Base-by-base conservation (phyloP, 2,113 vertebrate species). In the Galbula dea region DNA sequence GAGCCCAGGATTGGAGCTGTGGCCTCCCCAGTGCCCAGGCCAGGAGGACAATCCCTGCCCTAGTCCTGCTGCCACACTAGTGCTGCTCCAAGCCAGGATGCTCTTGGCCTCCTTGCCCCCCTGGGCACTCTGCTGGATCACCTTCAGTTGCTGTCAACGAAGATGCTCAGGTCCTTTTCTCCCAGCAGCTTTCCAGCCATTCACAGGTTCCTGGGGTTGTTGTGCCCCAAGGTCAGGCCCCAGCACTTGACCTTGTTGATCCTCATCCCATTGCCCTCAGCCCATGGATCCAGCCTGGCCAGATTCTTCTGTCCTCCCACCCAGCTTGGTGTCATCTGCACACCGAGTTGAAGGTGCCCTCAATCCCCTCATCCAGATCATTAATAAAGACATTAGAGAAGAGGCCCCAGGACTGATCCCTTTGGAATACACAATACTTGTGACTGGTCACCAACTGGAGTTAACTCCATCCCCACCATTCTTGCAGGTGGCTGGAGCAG, bases 401-500 rank as follows among this genome's bases (percentile, higher is more conserved):
- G 17, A 29, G 18, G 26, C 27, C 59, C 36, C 59, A 29, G 24
- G 15, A 13, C 36, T 29, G 23, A 61, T 34, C 58, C 36, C 24
- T 27, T 26, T 24, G 59, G 26, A 41, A n/a, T n/a, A n/a, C n/a
- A 41, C 18, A 48, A 24, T 27, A 41, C 37, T 14, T 29, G 27
- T 29, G 18, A 41, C 61, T 10, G 8, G 27, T 19, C 39, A 63
- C 61, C 26, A 30, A 10, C 12, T 24, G 37, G 37, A 20, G 12
- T 30, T 41, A 26, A 63, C 10, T 26, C 22, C 32, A 15, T 62
- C 19, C 21, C 20, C 17, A 12, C 39, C 39, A 15, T 27, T 63
- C 34, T 20, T 88, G 29, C 84, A 99, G 99, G 96, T 99, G 98
- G 98, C 78, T 99, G 78, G 97, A 98, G 96, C 97, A 86, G 52